Percentiles rank a stretch among this genome's conserved stretches.
These are phyloP conservation scores for Diachrysia chrysitis DNA, from an alignment of 2,888 invertebrate genomes.

Conservation along the genomic window DNA sequence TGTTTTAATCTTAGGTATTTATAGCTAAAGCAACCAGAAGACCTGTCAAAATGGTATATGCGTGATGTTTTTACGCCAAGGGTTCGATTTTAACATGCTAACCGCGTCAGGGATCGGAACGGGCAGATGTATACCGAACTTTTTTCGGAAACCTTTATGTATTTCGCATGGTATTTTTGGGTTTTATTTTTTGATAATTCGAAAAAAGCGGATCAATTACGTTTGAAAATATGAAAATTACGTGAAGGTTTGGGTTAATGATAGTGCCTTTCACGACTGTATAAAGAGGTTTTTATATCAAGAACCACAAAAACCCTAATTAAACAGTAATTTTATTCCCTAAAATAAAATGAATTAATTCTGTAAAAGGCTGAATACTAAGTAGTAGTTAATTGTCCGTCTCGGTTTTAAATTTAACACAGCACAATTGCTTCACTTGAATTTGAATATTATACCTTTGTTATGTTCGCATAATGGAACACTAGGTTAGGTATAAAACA, in stretches of 20 bases:
- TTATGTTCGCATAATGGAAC: slow-evolving; percentile 14
- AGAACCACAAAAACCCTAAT: neutral
- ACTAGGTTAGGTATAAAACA: slow-evolving; percentile 9
- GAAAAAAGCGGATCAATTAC: neutral
- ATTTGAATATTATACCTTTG: slow-evolving; percentile 39
- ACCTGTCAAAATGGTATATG: slow-evolving; percentile 45
- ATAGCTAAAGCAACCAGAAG: neutral
- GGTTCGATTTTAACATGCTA: slow-evolving; percentile 40
- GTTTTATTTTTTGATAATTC: slow-evolving; percentile 3
- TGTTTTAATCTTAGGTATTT: neutral
- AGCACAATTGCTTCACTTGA: slow-evolving; percentile 60
- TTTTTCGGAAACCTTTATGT: slow-evolving; percentile 18
- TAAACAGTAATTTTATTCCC: slow-evolving; percentile 74
- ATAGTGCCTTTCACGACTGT: neutral
- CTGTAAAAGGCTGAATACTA: slow-evolving; percentile 69
- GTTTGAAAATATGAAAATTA: neutral
- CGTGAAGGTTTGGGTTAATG: neutral
- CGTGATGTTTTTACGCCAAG: slow-evolving; percentile 42
- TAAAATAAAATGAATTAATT: slow-evolving; percentile 76
- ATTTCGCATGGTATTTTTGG: slow-evolving; percentile 21
- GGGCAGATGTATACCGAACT: slow-evolving; percentile 29
- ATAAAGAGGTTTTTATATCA: neutral
- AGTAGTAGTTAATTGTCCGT: slow-evolving; percentile 68
- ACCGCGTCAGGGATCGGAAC: slow-evolving; percentile 20
- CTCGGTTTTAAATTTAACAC: slow-evolving; percentile 58